Percentiles rank a stretch among this genome's conserved stretches.
phyloP scores from a whole-genome alignment of 1,140 invertebrate species.

The Cherax destructor region DNA sequence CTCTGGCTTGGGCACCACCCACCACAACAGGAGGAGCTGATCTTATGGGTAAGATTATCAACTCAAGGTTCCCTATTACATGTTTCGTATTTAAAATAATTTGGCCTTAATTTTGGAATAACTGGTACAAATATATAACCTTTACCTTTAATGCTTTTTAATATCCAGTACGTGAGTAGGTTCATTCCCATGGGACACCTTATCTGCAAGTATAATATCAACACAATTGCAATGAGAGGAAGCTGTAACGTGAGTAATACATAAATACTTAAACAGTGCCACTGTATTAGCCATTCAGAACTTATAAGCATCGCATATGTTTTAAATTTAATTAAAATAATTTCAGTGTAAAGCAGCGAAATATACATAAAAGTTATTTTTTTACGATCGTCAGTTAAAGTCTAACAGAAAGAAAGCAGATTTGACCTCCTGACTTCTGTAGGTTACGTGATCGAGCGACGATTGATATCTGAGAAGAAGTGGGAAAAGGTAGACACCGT shows the following conservation, averaged over 20 bases:
- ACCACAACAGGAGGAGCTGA: conserved; percentile 88
- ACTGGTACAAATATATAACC: neutral
- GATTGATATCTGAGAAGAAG: conserved; percentile 82
- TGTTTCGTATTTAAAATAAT: neutral
- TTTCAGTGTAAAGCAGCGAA: too few species aligned
- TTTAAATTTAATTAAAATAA: too few species aligned
- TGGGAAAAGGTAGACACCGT: conserved; percentile 95
- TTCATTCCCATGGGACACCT: neutral
- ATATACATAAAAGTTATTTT: neutral
- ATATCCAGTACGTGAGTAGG: neutral
- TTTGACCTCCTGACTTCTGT: conserved; percentile 33
- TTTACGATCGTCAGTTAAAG: neutral
- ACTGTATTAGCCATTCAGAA: neutral
- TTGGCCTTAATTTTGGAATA: neutral
- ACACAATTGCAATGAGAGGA: neutral
- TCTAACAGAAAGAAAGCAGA: neutral
- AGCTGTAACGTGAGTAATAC: conserved; percentile 2
- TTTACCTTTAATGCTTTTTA: neutral
- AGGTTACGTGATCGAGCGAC: conserved; percentile 96
- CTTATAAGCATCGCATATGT: neutral
- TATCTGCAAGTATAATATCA: neutral
- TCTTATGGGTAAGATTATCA: conserved; percentile 81
- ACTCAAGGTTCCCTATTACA: conserved; percentile 72
- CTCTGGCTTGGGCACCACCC: conserved; percentile 90
- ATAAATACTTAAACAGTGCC: neutral